Base-by-base conservation (phyloP, 64 coral and sea anemone genomes). In the Cladopsammia gracilis region DNA sequence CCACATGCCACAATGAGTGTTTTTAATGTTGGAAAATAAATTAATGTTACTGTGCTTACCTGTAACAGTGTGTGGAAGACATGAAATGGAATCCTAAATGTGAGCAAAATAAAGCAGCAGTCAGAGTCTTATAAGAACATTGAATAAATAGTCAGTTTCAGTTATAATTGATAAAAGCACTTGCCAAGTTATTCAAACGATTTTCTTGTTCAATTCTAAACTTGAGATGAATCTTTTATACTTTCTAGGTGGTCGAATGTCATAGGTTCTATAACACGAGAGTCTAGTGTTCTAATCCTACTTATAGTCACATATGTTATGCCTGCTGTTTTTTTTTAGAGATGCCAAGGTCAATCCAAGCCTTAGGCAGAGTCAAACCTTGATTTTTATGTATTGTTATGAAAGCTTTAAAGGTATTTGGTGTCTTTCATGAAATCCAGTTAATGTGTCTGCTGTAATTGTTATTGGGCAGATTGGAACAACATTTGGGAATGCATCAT, bases 21-120 rank as follows among this genome's bases (percentile, higher is more conserved):
- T 88, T 88, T 88, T 74, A 66, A 70, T 86, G 64, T 87, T 87
- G 65, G 71, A 87, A 87, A 4, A 71, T 87, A 71, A 87, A 51
- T 64, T 71, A 51, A 87, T 71, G 71, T 87, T 87, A n/a, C n/a
- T n/a, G 16, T 71, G 46, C 66, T 87, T 87, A n/a, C n/a, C n/a
- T n/a, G n/a, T n/a, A 71, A 87, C 54, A 71, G 19, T 19, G 65
- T 87, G 44, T 87, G 66, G 84, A 44, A 45, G 62, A 86, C 83
- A 51, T 86, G 64, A 64, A 86, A 86, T 73, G 22, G 73, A 59
- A 74, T 88, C 53, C 9, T 88, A 88, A 25, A 74, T 75, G 75
- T 88, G 58, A 75, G 25, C 3, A 87, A 71, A 72, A 78, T 52
- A 78, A 78, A 58, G 52, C 49, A 78, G 52, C 23, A 78, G 52